A percentile compares a stretch with the other conserved stretches of the same genome.
These are phyloP conservation scores for Dolichopus griseipennis DNA, from an alignment of 2,888 invertebrate species.

Conservation along the genomic window DNA sequence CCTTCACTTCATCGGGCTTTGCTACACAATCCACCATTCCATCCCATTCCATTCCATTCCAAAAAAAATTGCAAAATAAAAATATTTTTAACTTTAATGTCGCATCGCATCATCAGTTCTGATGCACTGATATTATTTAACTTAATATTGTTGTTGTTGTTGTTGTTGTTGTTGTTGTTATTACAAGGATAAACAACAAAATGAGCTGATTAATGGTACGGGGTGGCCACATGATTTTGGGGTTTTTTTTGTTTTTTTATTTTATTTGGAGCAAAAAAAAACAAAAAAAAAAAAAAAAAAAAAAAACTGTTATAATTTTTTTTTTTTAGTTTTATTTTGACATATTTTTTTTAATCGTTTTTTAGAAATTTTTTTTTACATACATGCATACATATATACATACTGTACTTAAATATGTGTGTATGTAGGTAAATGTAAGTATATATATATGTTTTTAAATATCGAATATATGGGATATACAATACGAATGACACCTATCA, in stretches of 20 bases:
- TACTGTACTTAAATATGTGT: no score
- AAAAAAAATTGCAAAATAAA: no score
- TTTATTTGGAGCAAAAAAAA: neutral
- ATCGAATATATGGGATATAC: no score
- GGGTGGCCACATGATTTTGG: slow-evolving; percentile 1
- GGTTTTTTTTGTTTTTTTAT: neutral
- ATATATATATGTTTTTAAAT: no score
- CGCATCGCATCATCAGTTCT: neutral
- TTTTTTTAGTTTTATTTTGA: slow-evolving; percentile 1
- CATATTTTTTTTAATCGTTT: slow-evolving; percentile 6
- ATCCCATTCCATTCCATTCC: neutral
- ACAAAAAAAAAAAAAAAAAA: neutral
- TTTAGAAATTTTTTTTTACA: neutral
- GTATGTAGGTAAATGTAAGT: no score
- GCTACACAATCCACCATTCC: neutral
- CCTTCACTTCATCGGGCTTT: neutral
- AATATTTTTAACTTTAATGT: neutral
- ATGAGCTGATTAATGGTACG: slow-evolving; percentile 2
- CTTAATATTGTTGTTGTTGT: neutral
- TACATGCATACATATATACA: no score
- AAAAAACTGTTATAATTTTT: neutral
- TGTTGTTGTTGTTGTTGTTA: neutral
- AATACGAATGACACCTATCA: no score
- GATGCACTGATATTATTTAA: neutral
- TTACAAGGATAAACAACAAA: neutral